Conservation (phyloP, 2,797 vertebrate genomes). For the Thamnophis elegans region DNA sequence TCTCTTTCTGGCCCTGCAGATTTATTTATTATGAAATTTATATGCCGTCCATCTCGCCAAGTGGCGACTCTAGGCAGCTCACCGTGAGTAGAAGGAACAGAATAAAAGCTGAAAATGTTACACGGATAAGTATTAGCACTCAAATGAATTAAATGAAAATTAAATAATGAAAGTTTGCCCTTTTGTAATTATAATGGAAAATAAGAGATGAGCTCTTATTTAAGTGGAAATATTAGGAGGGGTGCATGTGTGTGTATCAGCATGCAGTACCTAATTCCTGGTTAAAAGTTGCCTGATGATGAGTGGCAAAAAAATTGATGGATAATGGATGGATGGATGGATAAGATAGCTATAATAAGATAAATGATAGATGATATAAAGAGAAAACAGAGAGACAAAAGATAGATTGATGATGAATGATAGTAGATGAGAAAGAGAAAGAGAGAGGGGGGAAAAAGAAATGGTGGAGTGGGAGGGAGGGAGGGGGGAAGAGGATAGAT, state of each 20-base stretch:
- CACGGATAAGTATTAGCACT: neutral
- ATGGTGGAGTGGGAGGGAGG: no score
- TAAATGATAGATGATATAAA: no score
- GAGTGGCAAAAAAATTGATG: neutral
- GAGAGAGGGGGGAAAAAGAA: no score
- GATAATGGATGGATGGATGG: no score
- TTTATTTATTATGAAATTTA: neutral
- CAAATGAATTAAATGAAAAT: neutral
- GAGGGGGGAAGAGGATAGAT: no score
- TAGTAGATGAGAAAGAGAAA: no score
- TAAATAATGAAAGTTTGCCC: neutral
- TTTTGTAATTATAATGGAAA: neutral
- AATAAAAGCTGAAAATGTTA: neutral
- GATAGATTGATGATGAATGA: no score
- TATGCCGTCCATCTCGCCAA: neutral
- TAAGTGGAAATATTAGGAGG: neutral
- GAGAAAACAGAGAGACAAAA: no score
- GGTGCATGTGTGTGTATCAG: no score
- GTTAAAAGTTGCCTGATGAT: neutral
- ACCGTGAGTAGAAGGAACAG: neutral
- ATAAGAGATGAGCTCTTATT: neutral
- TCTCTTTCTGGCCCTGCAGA: neutral
- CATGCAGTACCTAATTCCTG: neutral
- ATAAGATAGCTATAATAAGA: no score
- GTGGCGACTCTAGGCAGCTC: rapidly evolving